These are phyloP conservation scores for Esperia sulphurella DNA, from an alignment of 2,888 invertebrate species.

Conservation along the genomic window DNA sequence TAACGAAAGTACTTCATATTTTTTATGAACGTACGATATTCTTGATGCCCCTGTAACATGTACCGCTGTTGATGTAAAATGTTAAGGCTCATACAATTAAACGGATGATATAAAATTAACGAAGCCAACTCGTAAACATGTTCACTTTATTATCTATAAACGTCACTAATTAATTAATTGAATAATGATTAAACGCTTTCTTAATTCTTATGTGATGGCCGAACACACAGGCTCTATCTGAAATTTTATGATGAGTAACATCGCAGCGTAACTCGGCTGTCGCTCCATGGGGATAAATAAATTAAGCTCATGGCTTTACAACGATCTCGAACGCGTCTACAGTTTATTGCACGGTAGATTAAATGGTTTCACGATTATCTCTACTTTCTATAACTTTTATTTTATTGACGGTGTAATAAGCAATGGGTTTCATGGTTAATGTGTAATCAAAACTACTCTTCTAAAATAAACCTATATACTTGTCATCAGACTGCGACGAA, in stretches of 20 bases:
- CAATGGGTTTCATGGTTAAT: not conserved
- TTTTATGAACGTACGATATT: slow-evolving; percentile 27
- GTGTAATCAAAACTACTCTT: not conserved
- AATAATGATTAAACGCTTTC: slow-evolving; percentile 67
- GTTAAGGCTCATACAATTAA: slow-evolving; percentile 60
- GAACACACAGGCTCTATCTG: slow-evolving; percentile 18
- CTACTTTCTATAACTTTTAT: slow-evolving; percentile 2
- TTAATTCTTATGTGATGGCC: slow-evolving; percentile 28
- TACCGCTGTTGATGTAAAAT: slow-evolving; percentile 29
- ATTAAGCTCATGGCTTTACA: slow-evolving; percentile 4
- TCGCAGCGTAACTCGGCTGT: slow-evolving; percentile 51
- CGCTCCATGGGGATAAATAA: slow-evolving; percentile 32
- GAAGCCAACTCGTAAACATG: slow-evolving; percentile 68
- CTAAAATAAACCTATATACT: not conserved
- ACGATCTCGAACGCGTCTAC: not conserved
- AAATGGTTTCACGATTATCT: not conserved
- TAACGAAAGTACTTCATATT: slow-evolving; percentile 1
- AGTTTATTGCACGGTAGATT: not conserved
- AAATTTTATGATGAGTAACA: slow-evolving; percentile 42
- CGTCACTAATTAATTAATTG: slow-evolving; percentile 77
- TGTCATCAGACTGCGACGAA: too few species aligned
- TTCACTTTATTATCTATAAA: slow-evolving; percentile 74
- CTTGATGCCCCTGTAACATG: slow-evolving; percentile 30
- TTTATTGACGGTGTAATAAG: not conserved
- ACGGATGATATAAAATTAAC: slow-evolving; percentile 73